A percentile compares a stretch with the other conserved stretches of the same genome.
phyloP scores from a whole-genome alignment of 1,140 invertebrate genomes.

The Phymastichus coffea region DNA sequence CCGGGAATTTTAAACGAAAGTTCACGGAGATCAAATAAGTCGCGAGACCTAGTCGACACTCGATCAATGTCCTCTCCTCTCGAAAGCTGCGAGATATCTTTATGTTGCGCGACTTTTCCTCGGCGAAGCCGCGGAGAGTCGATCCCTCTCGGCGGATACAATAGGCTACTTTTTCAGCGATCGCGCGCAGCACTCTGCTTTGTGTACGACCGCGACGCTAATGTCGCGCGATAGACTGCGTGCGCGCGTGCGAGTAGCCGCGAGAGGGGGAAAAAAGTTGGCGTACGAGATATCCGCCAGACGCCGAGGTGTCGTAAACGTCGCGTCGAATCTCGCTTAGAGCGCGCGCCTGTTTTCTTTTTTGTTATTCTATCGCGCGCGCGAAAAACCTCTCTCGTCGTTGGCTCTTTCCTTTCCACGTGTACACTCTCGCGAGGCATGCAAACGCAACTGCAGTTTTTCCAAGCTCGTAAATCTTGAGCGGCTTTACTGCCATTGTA shows the following conservation, averaged over 20 bases:
- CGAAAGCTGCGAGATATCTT: background rate
- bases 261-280: too few relatives aligned
- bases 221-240: too few relatives aligned
- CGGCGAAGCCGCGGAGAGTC: background rate
- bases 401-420: background rate
- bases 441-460: conserved; percentile 8
- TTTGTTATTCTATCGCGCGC: too few relatives aligned
- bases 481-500: conserved; percentile 4
- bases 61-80: conserved; percentile 8
- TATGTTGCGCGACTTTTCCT: background rate
- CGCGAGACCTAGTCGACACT: conserved; percentile 4
- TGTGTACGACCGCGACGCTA: too few relatives aligned
- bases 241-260: too few relatives aligned
- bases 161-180: too few relatives aligned
- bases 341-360: too few relatives aligned
- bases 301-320: conserved; percentile 7
- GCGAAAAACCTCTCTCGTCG: background rate
- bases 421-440: background rate
- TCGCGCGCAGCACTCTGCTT: too few relatives aligned
- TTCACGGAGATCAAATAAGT: conserved; percentile 16
- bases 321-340: conserved; percentile 4
- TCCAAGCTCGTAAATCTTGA: too few relatives aligned
- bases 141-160: background rate
- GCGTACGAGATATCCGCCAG: too few relatives aligned
- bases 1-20: conserved; percentile 7